phyloP scores from a whole-genome alignment of 2,888 invertebrate species.

The Tineola bisselliella region DNA sequence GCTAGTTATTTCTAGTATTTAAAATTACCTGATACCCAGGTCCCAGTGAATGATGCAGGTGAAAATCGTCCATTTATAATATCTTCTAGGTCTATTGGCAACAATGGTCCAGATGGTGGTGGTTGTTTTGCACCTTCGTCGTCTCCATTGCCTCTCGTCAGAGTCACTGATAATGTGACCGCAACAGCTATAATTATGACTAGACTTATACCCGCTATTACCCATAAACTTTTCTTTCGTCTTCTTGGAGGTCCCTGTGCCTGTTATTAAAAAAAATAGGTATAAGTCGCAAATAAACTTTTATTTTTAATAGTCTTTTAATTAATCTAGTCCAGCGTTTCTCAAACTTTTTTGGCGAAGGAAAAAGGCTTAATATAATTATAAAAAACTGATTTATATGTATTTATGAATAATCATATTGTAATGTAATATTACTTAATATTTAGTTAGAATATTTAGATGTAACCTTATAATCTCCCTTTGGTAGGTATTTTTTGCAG shows the following conservation, averaged over 20 bases:
- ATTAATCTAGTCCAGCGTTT: too few species aligned
- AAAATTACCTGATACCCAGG: conserved; percentile 79
- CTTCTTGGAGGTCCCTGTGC: conserved; percentile 70
- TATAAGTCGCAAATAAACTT: too few species aligned
- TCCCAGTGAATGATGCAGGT: conserved; percentile 78
- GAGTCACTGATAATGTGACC: conserved; percentile 68
- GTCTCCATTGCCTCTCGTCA: conserved; percentile 35
- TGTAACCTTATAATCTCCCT: too few species aligned
- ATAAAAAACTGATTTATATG: too few species aligned
- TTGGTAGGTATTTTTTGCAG: too few species aligned
- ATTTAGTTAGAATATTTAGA: too few species aligned
- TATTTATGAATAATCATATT: too few species aligned
- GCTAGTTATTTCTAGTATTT: too few species aligned
- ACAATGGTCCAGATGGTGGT: conserved; percentile 14
- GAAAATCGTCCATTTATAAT: conserved; percentile 74
- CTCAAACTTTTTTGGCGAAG: too few species aligned
- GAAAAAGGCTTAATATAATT: too few species aligned
- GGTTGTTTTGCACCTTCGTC: conserved; percentile 22
- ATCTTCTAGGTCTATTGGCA: conserved; percentile 72
- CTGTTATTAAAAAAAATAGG: conserved; percentile 52
- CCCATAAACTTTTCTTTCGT: conserved; percentile 63
- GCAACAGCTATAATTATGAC: conserved; percentile 68
- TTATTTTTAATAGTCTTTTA: too few species aligned
- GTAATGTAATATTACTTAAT: too few species aligned
- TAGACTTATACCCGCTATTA: conserved; percentile 65